Base-by-base conservation (phyloP, 2,797 vertebrate species). In the Poeciliopsis presidionis region DNA sequence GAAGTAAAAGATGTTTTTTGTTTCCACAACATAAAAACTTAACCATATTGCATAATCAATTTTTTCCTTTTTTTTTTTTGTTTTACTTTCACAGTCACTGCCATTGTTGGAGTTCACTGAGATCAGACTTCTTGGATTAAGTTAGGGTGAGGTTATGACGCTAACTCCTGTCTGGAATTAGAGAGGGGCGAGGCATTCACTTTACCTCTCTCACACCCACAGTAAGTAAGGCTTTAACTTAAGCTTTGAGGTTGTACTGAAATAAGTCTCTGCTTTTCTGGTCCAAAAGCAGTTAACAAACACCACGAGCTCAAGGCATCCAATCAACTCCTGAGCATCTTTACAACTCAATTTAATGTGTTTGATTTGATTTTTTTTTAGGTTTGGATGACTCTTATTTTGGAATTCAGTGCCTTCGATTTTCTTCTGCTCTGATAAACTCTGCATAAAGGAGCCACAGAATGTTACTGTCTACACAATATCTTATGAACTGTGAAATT, bases 171-270 rank as follows among this genome's bases (percentile, higher is more conserved):
- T 78, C 73, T 84, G 77, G 72, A 78, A 79, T 84, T 59, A 43
- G 41, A 57, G 25, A 39, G 77, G 78, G 84, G 76, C 5, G 14
- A 5, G 39, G 33, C 81, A 77, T 79, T 51, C 9, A 49, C 53
- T 39, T 75, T 59, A 39, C 85, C 86, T 76, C 73, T 83, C 73
- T 82, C 78, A 73, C 75, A 76, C 43, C 73, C 75, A 47, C 72
- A 73, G 74, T 53, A 73, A 55, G 75, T 41, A 51, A 65, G 72
- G 41, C 49, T 84, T 76, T 43, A 84, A 84, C 45, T 67, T 65
- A 74, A 80, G 70, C 77, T 41, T 16, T 55, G 47, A 51, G 79
- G 73, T 75, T 80, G 81, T 70, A 83, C 43, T 43, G 57, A 69
- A 76, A 53, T 39, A 76, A 59, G 67, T 30, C 46, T 20, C 13